Evolutionary conservation across 1,140 invertebrate species (phyloP).

Genomic region (Coptotermes formosanus): DNA sequence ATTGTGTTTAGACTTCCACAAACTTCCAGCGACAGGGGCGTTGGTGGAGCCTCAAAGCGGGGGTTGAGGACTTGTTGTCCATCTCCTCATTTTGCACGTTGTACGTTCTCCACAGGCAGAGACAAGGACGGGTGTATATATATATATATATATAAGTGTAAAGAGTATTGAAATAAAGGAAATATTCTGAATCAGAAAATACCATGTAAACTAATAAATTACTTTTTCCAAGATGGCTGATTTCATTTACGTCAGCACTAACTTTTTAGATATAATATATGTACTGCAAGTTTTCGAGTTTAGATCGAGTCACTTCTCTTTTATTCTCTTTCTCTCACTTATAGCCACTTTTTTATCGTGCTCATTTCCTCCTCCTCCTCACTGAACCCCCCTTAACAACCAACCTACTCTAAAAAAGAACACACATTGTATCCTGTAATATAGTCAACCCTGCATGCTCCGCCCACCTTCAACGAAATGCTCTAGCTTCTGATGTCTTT

Average conservation of each 20-base stretch:
- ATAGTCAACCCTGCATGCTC: neutral
- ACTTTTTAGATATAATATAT: neutral
- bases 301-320: neutral
- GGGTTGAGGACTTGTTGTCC: neutral
- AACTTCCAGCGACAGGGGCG: neutral
- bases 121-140: too few relatives aligned
- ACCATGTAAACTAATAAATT: slow-evolving; percentile 1
- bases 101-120: neutral
- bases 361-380: neutral
- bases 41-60: neutral
- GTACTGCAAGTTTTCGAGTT: neutral
- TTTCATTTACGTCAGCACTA: neutral
- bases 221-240: neutral
- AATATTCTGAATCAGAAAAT: neutral
- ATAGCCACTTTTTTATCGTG: neutral
- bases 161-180: neutral
- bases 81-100: neutral
- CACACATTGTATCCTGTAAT: neutral
- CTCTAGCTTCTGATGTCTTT: neutral
- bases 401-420: neutral
- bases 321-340: neutral
- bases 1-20: neutral
- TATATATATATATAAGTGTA: neutral
- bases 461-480: neutral
- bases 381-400: neutral